Percentiles rank a stretch among this genome's conserved stretches.
Evolutionary conservation across 2,888 invertebrate species (phyloP).

Genomic region (Microdon myrmicae): DNA sequence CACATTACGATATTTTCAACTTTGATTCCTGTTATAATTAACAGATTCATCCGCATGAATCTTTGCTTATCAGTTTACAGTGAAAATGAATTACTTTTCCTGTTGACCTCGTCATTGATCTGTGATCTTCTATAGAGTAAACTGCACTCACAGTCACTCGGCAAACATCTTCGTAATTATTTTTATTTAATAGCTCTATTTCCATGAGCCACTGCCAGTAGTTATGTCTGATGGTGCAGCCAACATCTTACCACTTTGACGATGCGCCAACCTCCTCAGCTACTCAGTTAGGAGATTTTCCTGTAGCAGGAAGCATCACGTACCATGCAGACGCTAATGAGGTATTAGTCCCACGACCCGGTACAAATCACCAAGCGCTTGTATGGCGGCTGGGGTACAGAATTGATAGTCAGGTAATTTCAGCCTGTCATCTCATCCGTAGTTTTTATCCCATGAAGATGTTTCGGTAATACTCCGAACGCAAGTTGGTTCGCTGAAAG

Average conservation of each 20-base stretch:
- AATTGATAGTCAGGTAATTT: constrained; percentile 17
- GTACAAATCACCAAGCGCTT: background rate
- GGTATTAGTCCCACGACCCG: constrained; percentile 5
- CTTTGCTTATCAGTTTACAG: too few relatives aligned
- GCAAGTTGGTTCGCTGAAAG: background rate
- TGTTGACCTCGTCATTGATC: too few relatives aligned
- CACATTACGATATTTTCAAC: too few relatives aligned
- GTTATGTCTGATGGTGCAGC: constrained; percentile 3
- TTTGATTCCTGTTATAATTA: too few relatives aligned
- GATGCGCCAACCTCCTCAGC: background rate
- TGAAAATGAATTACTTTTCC: too few relatives aligned
- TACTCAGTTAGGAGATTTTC: constrained; percentile 5
- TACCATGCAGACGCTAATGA: constrained; percentile 28
- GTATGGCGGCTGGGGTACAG: constrained; percentile 14
- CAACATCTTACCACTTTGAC: constrained; percentile 1
- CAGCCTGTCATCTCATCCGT: constrained; percentile 31
- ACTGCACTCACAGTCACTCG: too few relatives aligned
- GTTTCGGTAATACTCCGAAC: background rate
- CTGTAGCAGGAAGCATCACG: constrained; percentile 2
- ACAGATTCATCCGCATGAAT: too few relatives aligned
- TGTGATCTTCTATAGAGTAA: too few relatives aligned
- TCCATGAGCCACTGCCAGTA: constrained; percentile 21
- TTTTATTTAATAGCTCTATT: constrained; percentile 30
- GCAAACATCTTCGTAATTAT: too few relatives aligned
- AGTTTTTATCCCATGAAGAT: constrained; percentile 16